Evolutionary conservation across 2,113 vertebrate species (phyloP).

Genomic region (Archilochus colubris): DNA sequence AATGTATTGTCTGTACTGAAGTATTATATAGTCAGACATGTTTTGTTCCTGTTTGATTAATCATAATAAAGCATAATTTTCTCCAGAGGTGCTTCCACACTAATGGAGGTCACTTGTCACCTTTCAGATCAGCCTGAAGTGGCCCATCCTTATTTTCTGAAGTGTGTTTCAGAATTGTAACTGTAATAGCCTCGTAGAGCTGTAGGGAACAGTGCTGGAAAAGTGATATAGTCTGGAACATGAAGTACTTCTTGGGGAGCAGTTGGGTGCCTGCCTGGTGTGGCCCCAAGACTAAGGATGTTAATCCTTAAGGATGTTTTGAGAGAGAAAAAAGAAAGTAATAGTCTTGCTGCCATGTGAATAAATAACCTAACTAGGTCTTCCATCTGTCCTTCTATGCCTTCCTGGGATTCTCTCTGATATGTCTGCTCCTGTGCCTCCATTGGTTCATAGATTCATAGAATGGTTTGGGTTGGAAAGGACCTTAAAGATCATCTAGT

Average conservation of each 20-base stretch:
- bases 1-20: neutral
- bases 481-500: too few relatives aligned
- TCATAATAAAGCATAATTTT: slow-evolving; percentile 23
- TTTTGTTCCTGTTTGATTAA: slow-evolving; percentile 38
- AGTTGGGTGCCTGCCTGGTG: neutral
- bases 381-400: neutral
- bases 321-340: neutral
- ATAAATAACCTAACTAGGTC: neutral
- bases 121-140: slow-evolving; percentile 8
- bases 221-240: neutral
- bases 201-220: neutral
- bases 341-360: neutral
- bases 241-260: neutral
- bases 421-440: neutral
- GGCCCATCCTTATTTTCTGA: neutral
- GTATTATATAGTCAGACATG: neutral
- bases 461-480: too few relatives aligned
- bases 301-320: neutral
- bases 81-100: neutral
- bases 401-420: neutral
- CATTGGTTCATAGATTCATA: neutral
- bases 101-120: neutral
- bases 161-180: neutral
- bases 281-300: neutral
- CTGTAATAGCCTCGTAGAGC: neutral